Evolutionary conservation across 2,797 vertebrate species (phyloP).

Genomic region (Gorsachius magnificus): DNA sequence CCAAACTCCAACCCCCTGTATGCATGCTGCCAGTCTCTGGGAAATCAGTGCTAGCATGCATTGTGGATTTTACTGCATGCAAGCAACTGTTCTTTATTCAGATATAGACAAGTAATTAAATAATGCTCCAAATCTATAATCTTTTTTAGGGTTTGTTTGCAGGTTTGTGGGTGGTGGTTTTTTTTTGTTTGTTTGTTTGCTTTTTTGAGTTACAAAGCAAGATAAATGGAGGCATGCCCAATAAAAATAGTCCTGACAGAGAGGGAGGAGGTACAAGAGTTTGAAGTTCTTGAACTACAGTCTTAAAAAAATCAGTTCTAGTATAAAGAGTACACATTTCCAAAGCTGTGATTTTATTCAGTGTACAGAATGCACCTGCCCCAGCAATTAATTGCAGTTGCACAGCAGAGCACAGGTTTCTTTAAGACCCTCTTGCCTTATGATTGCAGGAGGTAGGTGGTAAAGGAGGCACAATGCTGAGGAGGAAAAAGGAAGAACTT

Average conservation of each 20-base stretch:
- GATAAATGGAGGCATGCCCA: background rate
- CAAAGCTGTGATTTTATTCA: background rate
- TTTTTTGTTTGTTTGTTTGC: rapidly evolving
- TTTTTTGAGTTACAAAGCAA: background rate
- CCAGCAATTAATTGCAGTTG: background rate
- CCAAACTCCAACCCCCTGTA: background rate
- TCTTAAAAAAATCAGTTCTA: background rate
- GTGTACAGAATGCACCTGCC: background rate
- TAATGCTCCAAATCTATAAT: background rate
- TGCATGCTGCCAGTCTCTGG: background rate
- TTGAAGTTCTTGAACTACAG: background rate
- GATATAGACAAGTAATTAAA: background rate
- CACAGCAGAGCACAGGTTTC: background rate
- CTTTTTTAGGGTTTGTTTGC: background rate
- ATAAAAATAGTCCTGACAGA: background rate
- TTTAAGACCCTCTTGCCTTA: background rate
- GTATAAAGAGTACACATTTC: background rate
- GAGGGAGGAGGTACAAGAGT: background rate
- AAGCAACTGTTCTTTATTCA: background rate
- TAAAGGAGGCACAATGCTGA: background rate
- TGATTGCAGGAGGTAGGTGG: background rate
- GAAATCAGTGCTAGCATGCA: background rate
- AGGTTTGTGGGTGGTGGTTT: background rate
- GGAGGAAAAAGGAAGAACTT: background rate
- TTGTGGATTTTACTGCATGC: background rate